Evolutionary conservation across 2,113 vertebrate species (phyloP), one percentile per base, ranked within the genome.

Genomic region (Brienomyrus brachyistius): DNA sequence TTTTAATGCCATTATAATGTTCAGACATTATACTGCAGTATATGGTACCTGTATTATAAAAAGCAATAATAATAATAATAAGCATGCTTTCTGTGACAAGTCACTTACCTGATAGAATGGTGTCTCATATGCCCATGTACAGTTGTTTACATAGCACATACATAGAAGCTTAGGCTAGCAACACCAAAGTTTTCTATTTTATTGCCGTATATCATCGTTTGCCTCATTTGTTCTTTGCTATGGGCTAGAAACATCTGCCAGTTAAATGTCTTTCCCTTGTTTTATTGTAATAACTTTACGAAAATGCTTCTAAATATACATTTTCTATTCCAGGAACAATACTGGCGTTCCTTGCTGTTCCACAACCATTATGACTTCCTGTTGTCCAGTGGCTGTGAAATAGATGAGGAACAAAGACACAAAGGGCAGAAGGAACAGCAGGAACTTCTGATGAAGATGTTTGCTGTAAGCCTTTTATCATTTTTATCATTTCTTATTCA

Each of bases 401-500:
- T 96, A 0, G 96, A 98, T 90, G 97, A 97, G 92, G 96, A 91
- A 0, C 93, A 88, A 35, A 97, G 95, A 96, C 95, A 50, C 74
- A 95, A 93, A 88, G 94, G 95, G 1, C 92, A 97, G 92, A 99
- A 97, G 92, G 97, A 98, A 85, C 98, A 99, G 90, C 98, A 99
- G 91, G 98, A 98, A 91, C 95, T 99, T 85, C 90, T 99, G 87
- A 98, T 99, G 97, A 99, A 99, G 94, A 97, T 99, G 96, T 97
- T 99, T 93, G 98, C 98, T 0, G 98, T 99, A 90, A 98, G 98
- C 97, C 45, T 15, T 62, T 59, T 56, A 66, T 43, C 10, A 48
- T 87, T n/a, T 31, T 31, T 31, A 31, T 31, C 31, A 31, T 31
- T 31, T 54, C n/a, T 43, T 40, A 1, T 40, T 43, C 4, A 62